Evolutionary conservation across 1,140 invertebrate genomes (phyloP).

Genomic region (Oryzaephilus surinamensis): DNA sequence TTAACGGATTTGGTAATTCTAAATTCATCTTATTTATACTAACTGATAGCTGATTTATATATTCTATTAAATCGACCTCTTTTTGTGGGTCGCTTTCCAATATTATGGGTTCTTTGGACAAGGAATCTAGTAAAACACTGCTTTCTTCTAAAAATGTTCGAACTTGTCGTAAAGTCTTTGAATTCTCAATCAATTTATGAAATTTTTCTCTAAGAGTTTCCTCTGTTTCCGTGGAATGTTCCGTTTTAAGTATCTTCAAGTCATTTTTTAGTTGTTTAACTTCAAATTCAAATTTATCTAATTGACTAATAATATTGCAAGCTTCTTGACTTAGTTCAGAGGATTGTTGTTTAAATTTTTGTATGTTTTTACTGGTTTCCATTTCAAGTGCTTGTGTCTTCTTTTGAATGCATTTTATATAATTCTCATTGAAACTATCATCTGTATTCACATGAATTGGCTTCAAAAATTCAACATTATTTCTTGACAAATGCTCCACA

Average conservation of each 20-base stretch:
- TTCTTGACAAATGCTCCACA: slow-evolving; percentile 14
- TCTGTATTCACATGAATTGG: slow-evolving; percentile 9
- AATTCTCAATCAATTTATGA: neutral
- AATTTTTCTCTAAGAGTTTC: neutral
- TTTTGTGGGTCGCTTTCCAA: too few relatives aligned
- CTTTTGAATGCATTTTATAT: neutral
- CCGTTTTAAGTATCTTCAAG: neutral
- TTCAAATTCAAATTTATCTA: neutral
- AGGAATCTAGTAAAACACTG: too few relatives aligned
- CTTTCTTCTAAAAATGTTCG: neutral
- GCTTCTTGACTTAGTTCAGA: neutral
- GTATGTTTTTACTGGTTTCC: neutral
- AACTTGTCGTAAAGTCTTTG: neutral
- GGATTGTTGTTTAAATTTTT: neutral
- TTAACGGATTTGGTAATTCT: neutral
- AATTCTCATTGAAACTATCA: neutral
- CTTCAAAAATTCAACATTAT: neutral
- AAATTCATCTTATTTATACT: neutral
- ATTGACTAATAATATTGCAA: neutral
- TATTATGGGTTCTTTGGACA: too few relatives aligned
- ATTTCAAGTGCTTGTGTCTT: neutral
- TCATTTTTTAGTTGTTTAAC: neutral
- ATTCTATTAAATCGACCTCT: too few relatives aligned
- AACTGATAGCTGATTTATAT: too few relatives aligned
- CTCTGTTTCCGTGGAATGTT: neutral